Conservation (phyloP, 2,888 invertebrate species). For the Hoplodrina ambigua region DNA sequence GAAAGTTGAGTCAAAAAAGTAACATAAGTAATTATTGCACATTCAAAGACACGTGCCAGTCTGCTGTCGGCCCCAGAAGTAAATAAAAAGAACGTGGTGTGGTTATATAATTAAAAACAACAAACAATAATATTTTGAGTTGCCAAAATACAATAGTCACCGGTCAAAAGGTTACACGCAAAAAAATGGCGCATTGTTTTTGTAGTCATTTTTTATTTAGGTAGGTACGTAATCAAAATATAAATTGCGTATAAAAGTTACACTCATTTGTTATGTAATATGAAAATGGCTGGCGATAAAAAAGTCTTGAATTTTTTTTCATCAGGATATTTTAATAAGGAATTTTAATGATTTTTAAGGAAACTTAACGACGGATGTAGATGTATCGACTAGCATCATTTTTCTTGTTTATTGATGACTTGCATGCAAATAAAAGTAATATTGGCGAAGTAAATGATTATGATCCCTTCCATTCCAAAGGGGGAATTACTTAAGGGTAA, state of each 20-base stretch:
- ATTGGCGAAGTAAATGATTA: neutral
- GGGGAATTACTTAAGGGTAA: neutral
- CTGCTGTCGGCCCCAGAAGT: neutral
- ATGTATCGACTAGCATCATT: neutral
- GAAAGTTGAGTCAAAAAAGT: no score
- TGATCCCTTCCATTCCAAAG: neutral
- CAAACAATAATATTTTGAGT: conserved; percentile 26
- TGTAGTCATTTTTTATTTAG: conserved; percentile 16
- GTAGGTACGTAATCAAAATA: conserved; percentile 20
- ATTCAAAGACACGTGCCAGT: conserved; percentile 6
- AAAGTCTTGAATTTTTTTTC: neutral
- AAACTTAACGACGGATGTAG: neutral
- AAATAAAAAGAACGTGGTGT: conserved; percentile 8
- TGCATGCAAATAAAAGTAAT: neutral
- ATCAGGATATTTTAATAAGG: neutral
- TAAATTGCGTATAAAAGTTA: conserved; percentile 14
- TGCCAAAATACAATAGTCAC: conserved; percentile 10
- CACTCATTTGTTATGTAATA: conserved; percentile 24
- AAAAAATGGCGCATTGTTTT: conserved; percentile 22
- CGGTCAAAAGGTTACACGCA: conserved; percentile 28
- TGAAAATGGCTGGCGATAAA: conserved; percentile 4
- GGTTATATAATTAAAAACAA: neutral
- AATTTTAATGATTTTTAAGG: no score
- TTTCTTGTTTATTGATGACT: neutral
- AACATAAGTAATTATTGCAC: neutral